phyloP scores from a whole-genome alignment of 2,797 vertebrate genomes.

The Ceyx erithaca region DNA sequence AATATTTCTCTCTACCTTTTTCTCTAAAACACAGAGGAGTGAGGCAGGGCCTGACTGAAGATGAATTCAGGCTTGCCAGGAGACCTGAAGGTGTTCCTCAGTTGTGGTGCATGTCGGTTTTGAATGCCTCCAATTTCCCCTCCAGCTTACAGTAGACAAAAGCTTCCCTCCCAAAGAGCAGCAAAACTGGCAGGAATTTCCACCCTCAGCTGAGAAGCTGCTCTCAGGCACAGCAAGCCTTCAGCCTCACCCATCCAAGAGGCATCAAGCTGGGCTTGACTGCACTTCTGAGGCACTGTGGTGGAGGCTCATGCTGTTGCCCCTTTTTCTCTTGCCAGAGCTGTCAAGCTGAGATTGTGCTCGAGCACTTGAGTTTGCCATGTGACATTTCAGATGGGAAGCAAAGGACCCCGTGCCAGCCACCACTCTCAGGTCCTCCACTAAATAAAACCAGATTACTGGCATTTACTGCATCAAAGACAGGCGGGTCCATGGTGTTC shows the following conservation, averaged over 20 bases:
- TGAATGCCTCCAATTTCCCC: neutral
- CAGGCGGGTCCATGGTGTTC: neutral
- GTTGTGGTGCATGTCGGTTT: neutral
- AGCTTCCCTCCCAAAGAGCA: neutral
- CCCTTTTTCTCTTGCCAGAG: conserved; percentile 54
- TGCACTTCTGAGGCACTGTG: conserved; percentile 15
- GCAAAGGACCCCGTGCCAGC: conserved; percentile 11
- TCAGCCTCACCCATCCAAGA: neutral
- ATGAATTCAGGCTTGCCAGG: neutral
- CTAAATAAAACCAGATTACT: conserved; percentile 41
- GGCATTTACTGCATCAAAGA: conserved; percentile 19
- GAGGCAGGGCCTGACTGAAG: neutral
- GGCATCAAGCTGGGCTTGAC: neutral
- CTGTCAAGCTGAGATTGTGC: conserved; percentile 34
- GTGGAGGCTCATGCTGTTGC: neutral
- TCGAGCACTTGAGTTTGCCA: neutral
- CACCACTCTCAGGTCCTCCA: conserved; percentile 15
- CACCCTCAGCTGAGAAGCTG: neutral
- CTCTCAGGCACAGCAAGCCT: neutral
- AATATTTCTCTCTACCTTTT: neutral
- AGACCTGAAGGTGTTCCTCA: neutral
- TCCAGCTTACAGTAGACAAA: neutral
- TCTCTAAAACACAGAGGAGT: neutral
- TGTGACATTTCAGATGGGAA: conserved; percentile 53
- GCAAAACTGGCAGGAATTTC: conserved; percentile 1